Conservation (phyloP, 2,113 vertebrate genomes). For the Zosterops lateralis region DNA sequence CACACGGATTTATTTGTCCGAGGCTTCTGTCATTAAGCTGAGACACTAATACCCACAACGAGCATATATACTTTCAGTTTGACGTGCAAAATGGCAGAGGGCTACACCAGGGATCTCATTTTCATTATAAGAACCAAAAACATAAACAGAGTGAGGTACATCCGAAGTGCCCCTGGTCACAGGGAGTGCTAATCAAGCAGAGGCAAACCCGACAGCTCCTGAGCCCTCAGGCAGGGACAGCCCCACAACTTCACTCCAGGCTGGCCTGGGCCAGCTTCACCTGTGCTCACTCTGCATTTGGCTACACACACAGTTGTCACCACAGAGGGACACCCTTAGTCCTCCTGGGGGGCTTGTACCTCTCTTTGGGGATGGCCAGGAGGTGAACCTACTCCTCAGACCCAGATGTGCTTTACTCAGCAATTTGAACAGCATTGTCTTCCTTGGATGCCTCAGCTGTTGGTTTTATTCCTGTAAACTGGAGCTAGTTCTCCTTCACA, state of each 20-base stretch:
- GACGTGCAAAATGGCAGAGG: constrained; percentile 59
- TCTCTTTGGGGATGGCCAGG: neutral
- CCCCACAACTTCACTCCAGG: neutral
- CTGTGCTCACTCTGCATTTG: fast-evolving
- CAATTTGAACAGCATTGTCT: neutral
- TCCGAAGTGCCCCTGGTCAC: constrained; percentile 6
- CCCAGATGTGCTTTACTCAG: fast-evolving
- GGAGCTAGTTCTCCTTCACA: neutral
- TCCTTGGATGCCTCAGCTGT: neutral
- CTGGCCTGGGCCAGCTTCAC: neutral
- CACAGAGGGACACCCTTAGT: fast-evolving
- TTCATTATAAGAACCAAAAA: constrained; percentile 65
- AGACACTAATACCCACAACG: constrained; percentile 60
- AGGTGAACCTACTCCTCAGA: neutral
- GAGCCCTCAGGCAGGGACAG: neutral
- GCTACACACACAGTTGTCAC: fast-evolving
- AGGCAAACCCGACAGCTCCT: neutral
- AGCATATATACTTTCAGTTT: constrained; percentile 50
- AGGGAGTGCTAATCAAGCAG: constrained; percentile 23
- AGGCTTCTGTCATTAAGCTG: constrained; percentile 52
- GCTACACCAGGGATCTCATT: constrained; percentile 63
- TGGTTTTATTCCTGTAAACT: neutral
- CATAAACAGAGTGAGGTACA: constrained; percentile 43
- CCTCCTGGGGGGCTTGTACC: fast-evolving
- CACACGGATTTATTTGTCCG: constrained; percentile 62